Percentiles rank a stretch among this genome's conserved stretches.
Evolutionary conservation across 2,888 invertebrate species (phyloP).

Genomic region (Clitarchus hookeri): DNA sequence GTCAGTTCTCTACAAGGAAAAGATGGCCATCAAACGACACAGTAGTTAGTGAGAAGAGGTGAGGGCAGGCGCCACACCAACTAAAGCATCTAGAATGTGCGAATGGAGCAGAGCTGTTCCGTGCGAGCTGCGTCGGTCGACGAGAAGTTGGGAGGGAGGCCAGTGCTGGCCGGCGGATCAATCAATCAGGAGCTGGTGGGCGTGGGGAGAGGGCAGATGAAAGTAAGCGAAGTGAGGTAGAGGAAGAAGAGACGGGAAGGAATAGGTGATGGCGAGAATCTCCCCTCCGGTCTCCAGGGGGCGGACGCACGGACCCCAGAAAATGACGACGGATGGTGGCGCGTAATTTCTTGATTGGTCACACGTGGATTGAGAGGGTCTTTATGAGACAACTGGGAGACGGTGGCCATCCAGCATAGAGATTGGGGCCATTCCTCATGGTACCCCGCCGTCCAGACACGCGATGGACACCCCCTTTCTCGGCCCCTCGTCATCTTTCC

Average conservation of each 20-base stretch:
- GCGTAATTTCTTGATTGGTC: conserved; percentile 39
- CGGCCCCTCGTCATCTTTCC: not conserved
- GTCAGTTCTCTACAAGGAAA: too few relatives aligned
- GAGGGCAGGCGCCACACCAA: not conserved
- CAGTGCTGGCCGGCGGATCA: conserved; percentile 31
- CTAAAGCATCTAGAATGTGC: not conserved
- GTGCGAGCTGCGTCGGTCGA: not conserved
- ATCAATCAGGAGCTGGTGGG: conserved; percentile 25
- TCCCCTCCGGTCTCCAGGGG: conserved; percentile 16
- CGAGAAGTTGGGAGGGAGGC: not conserved
- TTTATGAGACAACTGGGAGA: conserved; percentile 14
- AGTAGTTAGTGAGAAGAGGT: too few relatives aligned
- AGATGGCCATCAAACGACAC: too few relatives aligned
- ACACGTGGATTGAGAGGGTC: conserved; percentile 31
- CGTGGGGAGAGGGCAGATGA: not conserved
- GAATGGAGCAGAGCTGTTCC: not conserved
- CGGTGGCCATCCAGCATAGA: conserved; percentile 2
- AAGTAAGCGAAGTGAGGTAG: not conserved
- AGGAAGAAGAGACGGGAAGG: conserved; percentile 5
- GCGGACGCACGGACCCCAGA: conserved; percentile 26
- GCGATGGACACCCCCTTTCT: not conserved
- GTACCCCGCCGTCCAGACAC: not conserved
- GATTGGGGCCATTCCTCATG: conserved; percentile 5
- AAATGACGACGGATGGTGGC: conserved; percentile 38
- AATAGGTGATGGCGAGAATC: not conserved